Evolutionary conservation across 2,113 vertebrate species (phyloP), one percentile per base, ranked within the genome.

Genomic region (Spizaetus ornatus): DNA sequence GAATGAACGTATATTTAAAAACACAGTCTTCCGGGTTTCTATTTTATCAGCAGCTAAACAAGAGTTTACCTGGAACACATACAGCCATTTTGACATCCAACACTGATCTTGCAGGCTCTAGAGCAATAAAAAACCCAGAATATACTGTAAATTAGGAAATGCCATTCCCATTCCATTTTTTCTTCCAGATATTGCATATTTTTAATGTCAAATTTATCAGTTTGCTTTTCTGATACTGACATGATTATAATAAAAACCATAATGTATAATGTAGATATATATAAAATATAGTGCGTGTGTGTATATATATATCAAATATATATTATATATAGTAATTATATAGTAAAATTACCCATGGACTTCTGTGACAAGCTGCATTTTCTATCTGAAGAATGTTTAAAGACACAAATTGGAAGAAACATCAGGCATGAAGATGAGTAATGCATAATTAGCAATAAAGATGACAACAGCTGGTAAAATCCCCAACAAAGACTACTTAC

Each of bases 111-210:
- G 87, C 87, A 97, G 92, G 63, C 81, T 6, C 88, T 96, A 95
- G 65, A 98, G 87, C 86, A 90, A 91, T 90, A 76, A 93, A 93
- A 91, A 67, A 80, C 85, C 53, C 66, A 80, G 82, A 92, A 96
- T 77, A 97, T 47, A 92, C 40, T 92, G 59, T 96, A 95, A 96
- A 91, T 95, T 96, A 96, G 94, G 94, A 97, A 97, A 97, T 96
- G 92, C 53, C 89, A 96, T 97, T 93, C 92, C 89, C 70, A 21
- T 59, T 94, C 96, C 40, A 13, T 76, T 97, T 95, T 93, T 97
- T 26, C 34, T 80, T 96, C 91, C 82, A 70, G 85, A 93, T 94
- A 97, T 50, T 96, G 82, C 87, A 70, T 83, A 92, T 88, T 98
- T 98, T 96, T 94, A 91, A 94, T 90, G 89, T 81, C 84, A 95